A percentile compares a stretch with the other conserved stretches of the same genome.
These are phyloP conservation scores for Mesorhabditis sp. DNA, from an alignment of 2,888 invertebrate genomes.

Conservation along the genomic window DNA sequence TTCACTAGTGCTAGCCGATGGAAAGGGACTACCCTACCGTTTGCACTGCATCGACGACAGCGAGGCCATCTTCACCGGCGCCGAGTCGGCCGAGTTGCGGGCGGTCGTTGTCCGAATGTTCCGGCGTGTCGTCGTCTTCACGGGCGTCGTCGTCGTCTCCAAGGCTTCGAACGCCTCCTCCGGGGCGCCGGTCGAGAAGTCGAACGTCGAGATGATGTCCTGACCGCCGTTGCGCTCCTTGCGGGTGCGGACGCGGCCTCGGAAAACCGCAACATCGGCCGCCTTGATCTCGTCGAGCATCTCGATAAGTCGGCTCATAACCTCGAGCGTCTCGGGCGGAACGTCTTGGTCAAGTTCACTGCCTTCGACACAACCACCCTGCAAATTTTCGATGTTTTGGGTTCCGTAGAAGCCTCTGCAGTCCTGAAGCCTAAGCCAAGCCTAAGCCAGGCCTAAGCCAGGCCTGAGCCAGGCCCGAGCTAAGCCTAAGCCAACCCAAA, in stretches of 20 bases:
- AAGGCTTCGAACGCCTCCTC: not conserved
- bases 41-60: not conserved
- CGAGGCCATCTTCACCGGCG: not conserved
- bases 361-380: not conserved
- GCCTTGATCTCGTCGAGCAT: not conserved
- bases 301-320: not conserved
- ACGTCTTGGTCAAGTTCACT: not conserved
- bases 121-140: not conserved
- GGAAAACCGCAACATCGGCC: slow-evolving; percentile 2
- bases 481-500: too few relatives aligned
- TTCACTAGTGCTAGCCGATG: too few relatives aligned
- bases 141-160: not conserved
- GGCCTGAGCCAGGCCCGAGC: too few relatives aligned
- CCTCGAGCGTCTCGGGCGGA: not conserved
- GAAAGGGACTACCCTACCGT: not conserved
- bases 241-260: not conserved
- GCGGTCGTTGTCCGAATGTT: not conserved
- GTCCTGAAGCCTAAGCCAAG: too few relatives aligned
- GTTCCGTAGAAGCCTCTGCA: too few relatives aligned
- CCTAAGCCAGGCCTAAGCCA: too few relatives aligned
- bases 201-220: slow-evolving; percentile 1
- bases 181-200: not conserved
- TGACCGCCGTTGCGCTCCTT: not conserved
- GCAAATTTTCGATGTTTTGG: not conserved
- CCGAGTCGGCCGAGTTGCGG: not conserved